A percentile compares a stretch with the other conserved stretches of the same genome.
phyloP scores from a whole-genome alignment of 2,797 vertebrate genomes.

The Petrocephalus sullivani region DNA sequence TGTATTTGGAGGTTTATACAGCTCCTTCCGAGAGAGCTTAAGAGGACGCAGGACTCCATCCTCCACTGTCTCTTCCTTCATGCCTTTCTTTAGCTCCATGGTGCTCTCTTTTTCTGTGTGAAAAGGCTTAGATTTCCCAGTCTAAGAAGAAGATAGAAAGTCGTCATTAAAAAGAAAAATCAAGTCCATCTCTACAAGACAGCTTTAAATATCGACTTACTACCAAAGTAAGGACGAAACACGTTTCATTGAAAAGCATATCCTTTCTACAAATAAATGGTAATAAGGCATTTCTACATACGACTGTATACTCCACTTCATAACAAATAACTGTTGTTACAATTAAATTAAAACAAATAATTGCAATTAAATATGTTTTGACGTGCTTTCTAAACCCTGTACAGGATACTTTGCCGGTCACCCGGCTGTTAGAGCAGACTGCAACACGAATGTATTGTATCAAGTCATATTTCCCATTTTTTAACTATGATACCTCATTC shows the following conservation, averaged over 20 bases:
- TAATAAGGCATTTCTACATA: not conserved
- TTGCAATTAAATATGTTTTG: not conserved
- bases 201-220: not conserved
- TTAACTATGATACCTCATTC: not conserved
- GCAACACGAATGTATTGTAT: not conserved
- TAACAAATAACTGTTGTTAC: not conserved
- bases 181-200: not conserved
- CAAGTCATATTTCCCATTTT: not conserved
- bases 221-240: not conserved
- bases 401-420: not conserved
- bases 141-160: slow-evolving; percentile 38
- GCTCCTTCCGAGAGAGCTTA: slow-evolving; percentile 74
- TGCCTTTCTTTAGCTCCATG: slow-evolving; percentile 50
- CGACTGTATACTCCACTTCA: not conserved
- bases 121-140: slow-evolving; percentile 30
- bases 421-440: not conserved
- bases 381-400: not conserved
- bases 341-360: not conserved
- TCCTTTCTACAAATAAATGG: not conserved
- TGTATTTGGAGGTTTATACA: slow-evolving; percentile 82
- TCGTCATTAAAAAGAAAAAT: not conserved
- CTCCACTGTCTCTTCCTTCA: slow-evolving; percentile 22
- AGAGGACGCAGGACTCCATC: slow-evolving; percentile 57
- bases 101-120: slow-evolving; percentile 19
- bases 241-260: not conserved